Evolutionary conservation across 23 tunicate species (phyloP).

Genomic region (Ciona savignyi): DNA sequence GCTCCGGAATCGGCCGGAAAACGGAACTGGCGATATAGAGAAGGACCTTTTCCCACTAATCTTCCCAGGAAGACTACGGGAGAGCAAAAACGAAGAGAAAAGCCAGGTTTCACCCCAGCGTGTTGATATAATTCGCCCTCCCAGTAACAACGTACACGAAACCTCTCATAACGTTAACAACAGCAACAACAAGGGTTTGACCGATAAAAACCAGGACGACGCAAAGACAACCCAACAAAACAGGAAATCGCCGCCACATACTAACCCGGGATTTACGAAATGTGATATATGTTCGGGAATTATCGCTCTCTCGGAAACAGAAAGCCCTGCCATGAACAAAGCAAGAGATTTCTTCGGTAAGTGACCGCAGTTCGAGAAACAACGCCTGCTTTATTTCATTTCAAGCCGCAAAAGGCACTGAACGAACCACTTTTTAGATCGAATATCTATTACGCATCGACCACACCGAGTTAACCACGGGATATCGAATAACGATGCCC

Average conservation of each 20-base stretch:
- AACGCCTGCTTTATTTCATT: no score
- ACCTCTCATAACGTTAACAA: conserved; percentile 13
- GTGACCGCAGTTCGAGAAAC: no score
- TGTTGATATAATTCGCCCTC: conserved; percentile 11
- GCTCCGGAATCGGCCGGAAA: not conserved
- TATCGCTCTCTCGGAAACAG: not conserved
- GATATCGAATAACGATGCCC: no score
- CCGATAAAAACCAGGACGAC: not conserved
- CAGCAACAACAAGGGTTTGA: conserved; percentile 15
- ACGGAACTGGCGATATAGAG: conserved; percentile 43
- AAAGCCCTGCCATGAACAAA: conserved; percentile 19
- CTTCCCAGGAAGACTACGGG: conserved; percentile 34
- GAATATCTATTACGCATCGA: no score
- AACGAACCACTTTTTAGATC: no score
- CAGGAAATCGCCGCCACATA: not conserved
- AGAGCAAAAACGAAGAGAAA: conserved; percentile 1
- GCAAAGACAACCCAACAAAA: not conserved
- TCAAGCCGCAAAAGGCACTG: no score
- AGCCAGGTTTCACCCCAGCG: not conserved
- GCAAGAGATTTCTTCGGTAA: conserved; percentile 38
- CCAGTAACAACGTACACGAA: not conserved
- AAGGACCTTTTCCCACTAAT: conserved; percentile 41
- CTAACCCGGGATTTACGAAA: not conserved
- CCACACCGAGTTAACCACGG: no score
- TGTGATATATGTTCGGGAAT: conserved; percentile 31